Evolutionary conservation across 2,113 vertebrate genomes (phyloP).

Genomic region (Electrona antarctica): DNA sequence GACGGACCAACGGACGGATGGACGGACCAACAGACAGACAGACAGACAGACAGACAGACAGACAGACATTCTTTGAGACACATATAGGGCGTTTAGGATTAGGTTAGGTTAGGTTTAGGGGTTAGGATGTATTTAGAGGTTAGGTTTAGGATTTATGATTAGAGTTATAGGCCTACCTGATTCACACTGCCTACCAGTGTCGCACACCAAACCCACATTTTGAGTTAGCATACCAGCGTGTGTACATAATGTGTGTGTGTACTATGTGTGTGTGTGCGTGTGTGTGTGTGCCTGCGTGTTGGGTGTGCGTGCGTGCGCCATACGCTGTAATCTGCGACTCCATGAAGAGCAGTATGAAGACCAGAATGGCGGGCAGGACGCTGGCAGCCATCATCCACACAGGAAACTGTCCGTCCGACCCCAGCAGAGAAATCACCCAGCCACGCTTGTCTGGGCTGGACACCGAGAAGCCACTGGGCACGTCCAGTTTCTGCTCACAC

Average conservation of each 20-base stretch:
- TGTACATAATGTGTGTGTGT: no score
- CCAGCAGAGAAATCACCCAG: constrained; percentile 92
- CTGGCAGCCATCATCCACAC: constrained; percentile 97
- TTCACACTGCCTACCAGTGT: no score
- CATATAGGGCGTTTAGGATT: no score
- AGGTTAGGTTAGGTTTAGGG: no score
- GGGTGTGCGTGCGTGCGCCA: constrained; percentile 28
- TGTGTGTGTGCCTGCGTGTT: background rate
- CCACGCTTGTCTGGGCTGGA: constrained; percentile 87
- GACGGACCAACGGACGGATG: background rate
- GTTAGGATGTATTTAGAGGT: no score
- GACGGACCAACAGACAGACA: no score
- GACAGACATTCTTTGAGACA: no score
- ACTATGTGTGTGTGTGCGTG: no score
- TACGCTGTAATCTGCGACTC: constrained; percentile 98
- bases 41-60: background rate
- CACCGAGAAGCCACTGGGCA: constrained; percentile 90
- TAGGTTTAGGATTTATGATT: no score
- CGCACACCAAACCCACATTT: no score
- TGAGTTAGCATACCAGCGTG: no score
- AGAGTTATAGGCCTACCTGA: no score
- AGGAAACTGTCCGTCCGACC: constrained; percentile 81
- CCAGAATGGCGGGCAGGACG: constrained; percentile 86
- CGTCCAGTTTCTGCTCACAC: constrained; percentile 86
- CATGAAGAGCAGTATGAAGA: constrained; percentile 98